A percentile compares a stretch with the other conserved stretches of the same genome.
phyloP scores from a whole-genome alignment of 1,140 invertebrate species.

The Lineus longissimus region DNA sequence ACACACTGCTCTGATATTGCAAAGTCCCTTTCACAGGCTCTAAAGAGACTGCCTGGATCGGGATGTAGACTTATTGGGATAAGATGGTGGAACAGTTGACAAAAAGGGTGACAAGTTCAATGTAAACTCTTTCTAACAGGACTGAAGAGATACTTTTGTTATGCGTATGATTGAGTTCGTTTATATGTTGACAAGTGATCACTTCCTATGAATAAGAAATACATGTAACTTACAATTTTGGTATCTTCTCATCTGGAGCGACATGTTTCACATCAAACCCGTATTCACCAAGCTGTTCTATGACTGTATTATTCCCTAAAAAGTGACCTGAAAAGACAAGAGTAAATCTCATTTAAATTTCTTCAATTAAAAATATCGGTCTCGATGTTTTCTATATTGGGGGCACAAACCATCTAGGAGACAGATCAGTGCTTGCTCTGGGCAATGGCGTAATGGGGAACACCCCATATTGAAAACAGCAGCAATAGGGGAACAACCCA shows the following conservation, averaged over 20 bases:
- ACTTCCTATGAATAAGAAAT: no score
- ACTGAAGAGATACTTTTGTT: no score
- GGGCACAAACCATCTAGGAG: background rate
- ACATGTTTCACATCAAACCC: slow-evolving; percentile 53
- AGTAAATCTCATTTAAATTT: background rate
- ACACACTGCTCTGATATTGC: no score
- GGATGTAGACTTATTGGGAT: no score
- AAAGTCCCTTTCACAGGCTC: no score
- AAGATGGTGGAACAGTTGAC: no score
- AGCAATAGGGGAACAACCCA: background rate
- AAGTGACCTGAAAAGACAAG: slow-evolving; percentile 54
- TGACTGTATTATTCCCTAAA: slow-evolving; percentile 57
- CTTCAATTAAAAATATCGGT: background rate
- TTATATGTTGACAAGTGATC: no score
- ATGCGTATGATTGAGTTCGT: no score
- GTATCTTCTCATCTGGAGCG: slow-evolving; percentile 37
- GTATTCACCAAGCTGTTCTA: slow-evolving; percentile 50
- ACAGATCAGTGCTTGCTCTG: no score
- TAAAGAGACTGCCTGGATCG: no score
- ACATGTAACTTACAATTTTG: slow-evolving; percentile 18
- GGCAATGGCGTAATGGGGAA: background rate
- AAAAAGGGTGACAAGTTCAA: no score
- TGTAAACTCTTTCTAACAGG: no score
- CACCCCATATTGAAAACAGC: background rate
- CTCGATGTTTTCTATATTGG: background rate